phyloP scores from a whole-genome alignment of 35 echinoderm and acorn worm genomes.

The Anneissia japonica region DNA sequence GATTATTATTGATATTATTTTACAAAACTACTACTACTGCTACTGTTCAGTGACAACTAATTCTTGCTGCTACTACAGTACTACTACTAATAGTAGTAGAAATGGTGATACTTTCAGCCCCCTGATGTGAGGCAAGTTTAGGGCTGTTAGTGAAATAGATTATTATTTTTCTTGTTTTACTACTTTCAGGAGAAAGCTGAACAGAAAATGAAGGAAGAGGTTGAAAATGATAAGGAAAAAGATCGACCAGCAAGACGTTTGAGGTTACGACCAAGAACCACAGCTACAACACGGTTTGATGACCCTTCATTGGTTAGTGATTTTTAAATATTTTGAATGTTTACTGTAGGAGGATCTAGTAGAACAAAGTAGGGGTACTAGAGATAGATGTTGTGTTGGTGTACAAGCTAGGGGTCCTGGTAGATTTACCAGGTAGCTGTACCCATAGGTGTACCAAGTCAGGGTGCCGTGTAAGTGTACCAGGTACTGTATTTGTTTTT shows the following conservation, averaged over 20 bases:
- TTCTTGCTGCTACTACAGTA: too few species aligned
- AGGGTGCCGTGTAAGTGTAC: background rate
- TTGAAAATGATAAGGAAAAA: conserved; percentile 67
- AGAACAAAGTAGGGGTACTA: background rate
- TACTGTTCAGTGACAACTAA: too few species aligned
- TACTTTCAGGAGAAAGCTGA: conserved; percentile 80
- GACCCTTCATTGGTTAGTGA: conserved; percentile 65
- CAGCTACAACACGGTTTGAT: conserved; percentile 78
- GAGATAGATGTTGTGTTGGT: background rate
- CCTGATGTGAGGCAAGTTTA: too few species aligned
- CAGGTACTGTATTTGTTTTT: background rate
- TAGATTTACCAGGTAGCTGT: background rate
- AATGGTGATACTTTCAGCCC: too few species aligned
- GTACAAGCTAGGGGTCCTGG: background rate
- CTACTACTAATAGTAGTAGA: too few species aligned
- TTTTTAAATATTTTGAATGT: background rate
- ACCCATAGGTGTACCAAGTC: background rate
- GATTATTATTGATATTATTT: too few species aligned
- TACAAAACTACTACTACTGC: too few species aligned
- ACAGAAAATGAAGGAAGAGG: conserved; percentile 80
- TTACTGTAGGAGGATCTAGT: background rate
- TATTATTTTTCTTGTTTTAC: background rate
- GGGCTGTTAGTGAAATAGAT: too few species aligned
- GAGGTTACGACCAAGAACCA: conserved; percentile 60
- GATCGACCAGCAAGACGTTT: conserved; percentile 67